These are phyloP conservation scores for Caranx melampygus DNA, from an alignment of 2,113 vertebrate species.

Conservation along the genomic window DNA sequence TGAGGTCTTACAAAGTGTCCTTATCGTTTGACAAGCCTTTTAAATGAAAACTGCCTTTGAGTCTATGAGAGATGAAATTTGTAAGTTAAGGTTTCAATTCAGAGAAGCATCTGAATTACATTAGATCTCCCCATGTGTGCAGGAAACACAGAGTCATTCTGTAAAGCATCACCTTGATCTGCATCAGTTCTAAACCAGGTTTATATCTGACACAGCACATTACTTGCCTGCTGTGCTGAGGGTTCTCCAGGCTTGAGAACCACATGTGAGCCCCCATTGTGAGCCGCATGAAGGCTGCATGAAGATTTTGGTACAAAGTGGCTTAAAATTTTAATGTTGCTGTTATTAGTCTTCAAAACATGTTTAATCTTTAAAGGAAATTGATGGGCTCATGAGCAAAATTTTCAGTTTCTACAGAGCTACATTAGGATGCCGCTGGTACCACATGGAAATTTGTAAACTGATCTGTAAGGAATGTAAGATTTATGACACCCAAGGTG, in stretches of 20 bases:
- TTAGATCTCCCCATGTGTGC: neutral
- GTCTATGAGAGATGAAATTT: neutral
- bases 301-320: conserved; percentile 41
- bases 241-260: conserved; percentile 21
- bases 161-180: conserved; percentile 25
- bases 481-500: conserved; percentile 40
- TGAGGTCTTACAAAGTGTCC: neutral
- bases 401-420: conserved; percentile 15
- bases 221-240: conserved; percentile 27
- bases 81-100: neutral
- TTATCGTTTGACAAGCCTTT: neutral
- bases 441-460: conserved; percentile 8
- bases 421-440: conserved; percentile 15
- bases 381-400: conserved; percentile 19
- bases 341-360: conserved; percentile 52
- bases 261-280: conserved; percentile 33
- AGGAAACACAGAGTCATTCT: neutral
- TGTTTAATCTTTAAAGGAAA: conserved; percentile 48
- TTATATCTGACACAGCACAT: conserved; percentile 32
- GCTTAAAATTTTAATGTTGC: conserved; percentile 51
- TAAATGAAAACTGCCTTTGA: neutral
- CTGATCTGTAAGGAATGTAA: conserved; percentile 21
- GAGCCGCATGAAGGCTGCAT: conserved; percentile 44
- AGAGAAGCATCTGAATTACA: neutral
- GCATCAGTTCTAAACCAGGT: conserved; percentile 27